Conservation (phyloP, 2,113 vertebrate species). For the Hiodon alosoides region DNA sequence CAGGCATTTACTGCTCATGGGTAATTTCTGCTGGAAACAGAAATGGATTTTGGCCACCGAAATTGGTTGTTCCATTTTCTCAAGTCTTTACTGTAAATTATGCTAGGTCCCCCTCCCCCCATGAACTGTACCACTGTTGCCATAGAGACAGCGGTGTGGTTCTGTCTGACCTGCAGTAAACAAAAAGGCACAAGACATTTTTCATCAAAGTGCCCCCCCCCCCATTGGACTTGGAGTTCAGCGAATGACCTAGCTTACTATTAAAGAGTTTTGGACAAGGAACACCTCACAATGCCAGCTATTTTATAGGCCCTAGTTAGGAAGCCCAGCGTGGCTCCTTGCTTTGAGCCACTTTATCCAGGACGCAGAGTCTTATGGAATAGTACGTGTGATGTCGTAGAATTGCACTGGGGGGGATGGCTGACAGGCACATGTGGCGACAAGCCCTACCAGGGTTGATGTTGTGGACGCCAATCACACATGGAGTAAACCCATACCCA, state of each 20-base stretch:
- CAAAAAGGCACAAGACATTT: not conserved
- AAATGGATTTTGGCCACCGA: no score
- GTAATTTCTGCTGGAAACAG: no score
- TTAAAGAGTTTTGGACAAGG: not conserved
- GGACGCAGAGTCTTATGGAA: not conserved
- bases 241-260: not conserved
- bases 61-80: no score
- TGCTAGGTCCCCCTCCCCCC: no score
- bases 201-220: no score
- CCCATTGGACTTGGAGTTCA: not conserved
- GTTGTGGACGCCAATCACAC: no score
- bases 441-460: no score
- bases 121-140: no score
- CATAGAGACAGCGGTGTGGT: no score
- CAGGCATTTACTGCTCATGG: no score
- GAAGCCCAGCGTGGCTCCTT: slow-evolving; percentile 4
- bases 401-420: slow-evolving; percentile 12
- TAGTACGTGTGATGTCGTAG: slow-evolving; percentile 3
- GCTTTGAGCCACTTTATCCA: slow-evolving; percentile 2
- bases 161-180: not conserved
- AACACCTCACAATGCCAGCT: not conserved
- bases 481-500: no score
- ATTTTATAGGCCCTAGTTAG: slow-evolving; percentile 20
- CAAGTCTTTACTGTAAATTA: no score
- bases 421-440: not conserved